These are phyloP conservation scores for Cotesia typhae DNA, from an alignment of 1,140 invertebrate genomes.

Conservation along the genomic window DNA sequence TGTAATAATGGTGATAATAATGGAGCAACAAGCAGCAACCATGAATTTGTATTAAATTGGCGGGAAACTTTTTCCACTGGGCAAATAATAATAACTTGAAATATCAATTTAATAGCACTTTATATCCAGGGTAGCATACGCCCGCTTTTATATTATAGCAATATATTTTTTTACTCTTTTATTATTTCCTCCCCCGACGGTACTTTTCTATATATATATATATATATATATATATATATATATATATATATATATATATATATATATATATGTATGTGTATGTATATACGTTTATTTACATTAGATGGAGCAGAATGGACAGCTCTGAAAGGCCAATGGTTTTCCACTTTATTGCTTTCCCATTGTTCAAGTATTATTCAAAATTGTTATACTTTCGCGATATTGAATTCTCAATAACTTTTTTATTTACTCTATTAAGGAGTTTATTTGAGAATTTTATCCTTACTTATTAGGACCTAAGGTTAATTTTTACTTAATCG, in stretches of 20 bases:
- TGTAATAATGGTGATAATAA: too few relatives aligned
- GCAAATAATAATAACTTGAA: slow-evolving; percentile 50
- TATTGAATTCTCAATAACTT: too few relatives aligned
- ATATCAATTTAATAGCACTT: slow-evolving; percentile 51
- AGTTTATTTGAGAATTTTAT: too few relatives aligned
- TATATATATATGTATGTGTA: too few relatives aligned
- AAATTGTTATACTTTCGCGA: slow-evolving; percentile 22
- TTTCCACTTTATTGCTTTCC: slow-evolving; percentile 30
- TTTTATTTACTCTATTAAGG: too few relatives aligned
- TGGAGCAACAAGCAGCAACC: not conserved
- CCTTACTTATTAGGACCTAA: too few relatives aligned
- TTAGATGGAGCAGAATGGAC: not conserved
- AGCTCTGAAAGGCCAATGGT: slow-evolving; percentile 18
- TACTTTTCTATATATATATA: too few relatives aligned
- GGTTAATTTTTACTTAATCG: too few relatives aligned
- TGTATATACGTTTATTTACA: slow-evolving; percentile 15
- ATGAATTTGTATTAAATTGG: slow-evolving; percentile 55
- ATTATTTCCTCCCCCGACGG: not conserved
- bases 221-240: too few relatives aligned
- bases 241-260: too few relatives aligned
- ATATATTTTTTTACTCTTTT: slow-evolving; percentile 2
- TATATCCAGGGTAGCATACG: slow-evolving; percentile 1
- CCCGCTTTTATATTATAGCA: too few relatives aligned
- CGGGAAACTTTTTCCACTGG: slow-evolving; percentile 46
- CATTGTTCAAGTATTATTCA: slow-evolving; percentile 47